These are phyloP conservation scores for Netelia fuscicornis DNA, from an alignment of 2,888 invertebrate genomes.

Conservation along the genomic window DNA sequence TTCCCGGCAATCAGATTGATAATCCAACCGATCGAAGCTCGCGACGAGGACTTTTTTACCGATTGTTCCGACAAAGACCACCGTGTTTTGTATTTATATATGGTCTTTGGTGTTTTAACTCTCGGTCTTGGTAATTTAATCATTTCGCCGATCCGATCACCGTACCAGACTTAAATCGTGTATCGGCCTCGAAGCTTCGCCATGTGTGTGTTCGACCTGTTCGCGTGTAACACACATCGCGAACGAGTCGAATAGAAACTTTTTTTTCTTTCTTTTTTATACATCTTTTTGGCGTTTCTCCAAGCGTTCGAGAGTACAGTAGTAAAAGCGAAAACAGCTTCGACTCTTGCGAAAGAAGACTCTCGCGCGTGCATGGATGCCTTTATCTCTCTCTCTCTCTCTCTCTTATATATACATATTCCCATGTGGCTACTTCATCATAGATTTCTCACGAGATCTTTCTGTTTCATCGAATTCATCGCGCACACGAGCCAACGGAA, in stretches of 20 bases:
- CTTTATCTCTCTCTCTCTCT: no score
- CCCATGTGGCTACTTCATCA: background rate
- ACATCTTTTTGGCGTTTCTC: conserved; percentile 48
- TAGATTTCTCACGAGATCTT: conserved; percentile 33
- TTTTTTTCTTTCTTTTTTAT: conserved; percentile 13
- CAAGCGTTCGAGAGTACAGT: conserved; percentile 26
- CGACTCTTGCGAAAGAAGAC: conserved; percentile 49
- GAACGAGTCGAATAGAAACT: conserved; percentile 7
- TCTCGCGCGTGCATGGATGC: background rate
- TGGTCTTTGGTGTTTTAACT: background rate
- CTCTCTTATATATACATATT: background rate
- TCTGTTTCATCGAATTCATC: conserved; percentile 54
- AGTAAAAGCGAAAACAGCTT: conserved; percentile 22
- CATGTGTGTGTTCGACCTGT: background rate
- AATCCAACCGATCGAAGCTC: conserved; percentile 13
- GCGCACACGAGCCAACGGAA: conserved; percentile 43
- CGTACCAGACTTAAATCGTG: background rate
- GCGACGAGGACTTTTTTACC: conserved; percentile 3
- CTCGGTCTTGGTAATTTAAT: conserved; percentile 28
- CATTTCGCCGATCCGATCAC: conserved; percentile 30
- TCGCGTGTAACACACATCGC: conserved; percentile 5
- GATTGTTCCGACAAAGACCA: conserved; percentile 29
- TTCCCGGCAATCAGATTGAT: background rate
- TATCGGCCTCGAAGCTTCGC: conserved; percentile 18
- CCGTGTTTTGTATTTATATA: conserved; percentile 29